Evolutionary conservation across 2,797 vertebrate species (phyloP).

Genomic region (Cottoperca gobio): DNA sequence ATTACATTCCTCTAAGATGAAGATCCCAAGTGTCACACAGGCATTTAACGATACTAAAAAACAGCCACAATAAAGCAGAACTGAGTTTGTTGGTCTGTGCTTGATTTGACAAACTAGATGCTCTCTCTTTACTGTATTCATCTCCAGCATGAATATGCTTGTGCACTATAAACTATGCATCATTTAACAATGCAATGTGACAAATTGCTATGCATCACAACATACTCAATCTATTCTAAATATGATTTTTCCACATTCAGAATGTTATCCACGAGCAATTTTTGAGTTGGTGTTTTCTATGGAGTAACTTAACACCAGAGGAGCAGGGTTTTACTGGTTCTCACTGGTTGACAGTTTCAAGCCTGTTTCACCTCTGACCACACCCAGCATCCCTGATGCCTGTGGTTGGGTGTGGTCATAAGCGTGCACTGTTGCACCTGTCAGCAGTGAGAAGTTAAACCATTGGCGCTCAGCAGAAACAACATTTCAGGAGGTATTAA

Average conservation of each 20-base stretch:
- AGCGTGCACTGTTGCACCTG: conserved; percentile 11
- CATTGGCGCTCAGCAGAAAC: not conserved
- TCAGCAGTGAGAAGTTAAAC: not conserved
- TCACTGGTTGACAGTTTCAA: not conserved
- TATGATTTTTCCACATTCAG: not conserved
- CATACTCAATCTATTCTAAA: not conserved
- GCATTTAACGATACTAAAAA: no score
- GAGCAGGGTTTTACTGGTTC: conserved; percentile 1
- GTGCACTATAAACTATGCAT: not conserved
- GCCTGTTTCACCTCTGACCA: conserved; percentile 26
- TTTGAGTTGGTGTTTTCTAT: not conserved
- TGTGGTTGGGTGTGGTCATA: conserved; percentile 14
- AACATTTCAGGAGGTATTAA: not conserved
- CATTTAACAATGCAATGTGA: not conserved
- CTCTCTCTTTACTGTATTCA: not conserved
- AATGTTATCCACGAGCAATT: not conserved
- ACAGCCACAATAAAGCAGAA: not conserved
- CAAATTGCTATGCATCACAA: not conserved
- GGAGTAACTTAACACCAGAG: not conserved
- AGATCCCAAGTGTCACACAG: not conserved
- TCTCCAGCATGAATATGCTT: not conserved
- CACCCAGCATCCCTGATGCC: conserved; percentile 8
- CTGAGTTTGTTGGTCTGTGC: not conserved
- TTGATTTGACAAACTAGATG: not conserved
- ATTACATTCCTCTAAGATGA: not conserved